Percentiles rank a stretch among this genome's conserved stretches.
Conservation (phyloP, 2,888 invertebrate species). For the Drosophila recens region DNA sequence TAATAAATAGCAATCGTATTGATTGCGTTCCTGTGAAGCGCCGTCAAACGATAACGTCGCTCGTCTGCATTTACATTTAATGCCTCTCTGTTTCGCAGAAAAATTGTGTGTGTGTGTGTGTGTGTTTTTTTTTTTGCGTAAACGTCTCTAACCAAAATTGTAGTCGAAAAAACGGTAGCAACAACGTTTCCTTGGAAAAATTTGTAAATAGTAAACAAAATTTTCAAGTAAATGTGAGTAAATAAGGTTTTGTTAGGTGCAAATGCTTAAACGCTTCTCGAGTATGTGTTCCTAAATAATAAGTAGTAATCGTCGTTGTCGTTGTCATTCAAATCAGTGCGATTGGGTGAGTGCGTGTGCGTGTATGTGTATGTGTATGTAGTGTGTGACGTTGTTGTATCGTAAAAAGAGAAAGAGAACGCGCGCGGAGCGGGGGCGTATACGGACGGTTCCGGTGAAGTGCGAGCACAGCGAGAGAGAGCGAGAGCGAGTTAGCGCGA, state of each 20-base stretch:
- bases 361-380: slow-evolving; percentile 50
- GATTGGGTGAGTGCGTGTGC: slow-evolving; percentile 50
- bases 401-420: slow-evolving; percentile 56
- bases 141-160: slow-evolving; percentile 69
- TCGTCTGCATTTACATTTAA: slow-evolving; percentile 35
- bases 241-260: slow-evolving; percentile 29
- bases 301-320: slow-evolving; percentile 61
- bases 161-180: slow-evolving; percentile 69
- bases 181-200: slow-evolving; percentile 80
- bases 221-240: slow-evolving; percentile 66
- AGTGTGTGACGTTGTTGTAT: slow-evolving; percentile 74
- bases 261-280: slow-evolving; percentile 26
- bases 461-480: slow-evolving; percentile 33
- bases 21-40: slow-evolving; percentile 13
- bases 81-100: slow-evolving; percentile 34
- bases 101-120: slow-evolving; percentile 48
- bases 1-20: slow-evolving; percentile 21
- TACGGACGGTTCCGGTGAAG: slow-evolving; percentile 63
- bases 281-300: slow-evolving; percentile 47
- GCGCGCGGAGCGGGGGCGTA: slow-evolving; percentile 63
- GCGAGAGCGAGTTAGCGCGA: slow-evolving; percentile 25
- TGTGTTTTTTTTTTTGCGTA: slow-evolving; percentile 58
- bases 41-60: slow-evolving; percentile 18
- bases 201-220: slow-evolving; percentile 81
- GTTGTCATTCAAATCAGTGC: slow-evolving; percentile 72